phyloP scores from a whole-genome alignment of 2,888 invertebrate species.

The Drosophila quinaria region DNA sequence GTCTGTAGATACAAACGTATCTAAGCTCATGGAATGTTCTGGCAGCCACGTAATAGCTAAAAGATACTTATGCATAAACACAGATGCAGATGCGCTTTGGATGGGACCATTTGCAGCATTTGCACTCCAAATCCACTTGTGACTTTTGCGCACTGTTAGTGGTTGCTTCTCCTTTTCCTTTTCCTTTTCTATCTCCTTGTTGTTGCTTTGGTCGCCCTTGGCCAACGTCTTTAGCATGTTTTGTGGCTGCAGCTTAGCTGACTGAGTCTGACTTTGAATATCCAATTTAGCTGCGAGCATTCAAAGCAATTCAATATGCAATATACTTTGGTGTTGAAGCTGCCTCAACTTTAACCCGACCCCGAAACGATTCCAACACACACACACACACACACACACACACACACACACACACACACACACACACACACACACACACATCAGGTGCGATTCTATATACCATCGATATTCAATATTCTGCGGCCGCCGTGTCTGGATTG shows the following conservation, averaged over 20 bases:
- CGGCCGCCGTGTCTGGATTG: constrained; percentile 7
- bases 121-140: constrained; percentile 70
- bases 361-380: neutral
- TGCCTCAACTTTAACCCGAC: constrained; percentile 3
- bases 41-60: constrained; percentile 32
- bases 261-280: constrained; percentile 48
- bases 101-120: constrained; percentile 41
- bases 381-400: constrained; percentile 9
- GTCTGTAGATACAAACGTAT: neutral
- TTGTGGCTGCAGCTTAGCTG: constrained; percentile 17
- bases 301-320: constrained; percentile 54
- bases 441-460: constrained; percentile 21
- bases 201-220: constrained; percentile 1
- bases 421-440: constrained; percentile 8
- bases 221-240: constrained; percentile 29
- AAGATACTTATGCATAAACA: constrained; percentile 23
- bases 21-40: constrained; percentile 20
- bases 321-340: constrained; percentile 25
- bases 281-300: constrained; percentile 49
- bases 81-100: constrained; percentile 48
- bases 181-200: neutral
- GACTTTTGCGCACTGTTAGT: constrained; percentile 52
- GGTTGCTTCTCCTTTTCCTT: constrained; percentile 8
- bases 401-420: constrained; percentile 13
- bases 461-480: constrained; percentile 26